A percentile compares a stretch with the other conserved stretches of the same genome.
Evolutionary conservation across 2,797 vertebrate species (phyloP).

Genomic region (Petrocephalus sullivani): DNA sequence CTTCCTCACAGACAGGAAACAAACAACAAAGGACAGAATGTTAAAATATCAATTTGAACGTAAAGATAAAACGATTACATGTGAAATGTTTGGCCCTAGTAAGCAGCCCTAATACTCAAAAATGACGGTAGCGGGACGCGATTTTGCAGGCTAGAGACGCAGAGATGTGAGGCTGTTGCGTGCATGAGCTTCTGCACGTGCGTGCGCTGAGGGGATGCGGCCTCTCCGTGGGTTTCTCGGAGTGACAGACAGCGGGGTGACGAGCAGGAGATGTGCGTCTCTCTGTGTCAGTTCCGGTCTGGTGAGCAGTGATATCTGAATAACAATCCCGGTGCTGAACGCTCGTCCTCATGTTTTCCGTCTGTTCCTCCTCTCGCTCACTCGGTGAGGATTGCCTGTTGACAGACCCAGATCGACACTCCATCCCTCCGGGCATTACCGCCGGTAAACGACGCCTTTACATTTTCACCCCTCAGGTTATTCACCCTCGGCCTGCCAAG

Average conservation of each 20-base stretch:
- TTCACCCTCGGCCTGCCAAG: neutral
- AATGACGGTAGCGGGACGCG: neutral
- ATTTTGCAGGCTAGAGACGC: neutral
- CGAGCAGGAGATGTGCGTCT: slow-evolving; percentile 71
- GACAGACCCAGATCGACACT: slow-evolving; percentile 17
- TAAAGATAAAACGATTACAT: neutral
- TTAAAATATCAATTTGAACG: neutral
- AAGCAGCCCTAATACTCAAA: neutral
- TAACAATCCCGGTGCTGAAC: slow-evolving; percentile 56
- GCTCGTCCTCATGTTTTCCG: slow-evolving; percentile 44
- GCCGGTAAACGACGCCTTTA: neutral
- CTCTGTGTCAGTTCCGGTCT: slow-evolving; percentile 71
- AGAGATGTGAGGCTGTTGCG: neutral
- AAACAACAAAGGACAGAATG: neutral
- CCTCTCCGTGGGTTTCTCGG: slow-evolving; percentile 39
- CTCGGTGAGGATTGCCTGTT: neutral
- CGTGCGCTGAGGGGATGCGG: neutral
- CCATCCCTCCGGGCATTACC: slow-evolving; percentile 24
- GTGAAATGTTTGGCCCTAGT: neutral
- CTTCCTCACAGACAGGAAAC: neutral
- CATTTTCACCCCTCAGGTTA: neutral
- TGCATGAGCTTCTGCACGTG: slow-evolving; percentile 27
- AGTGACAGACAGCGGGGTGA: slow-evolving; percentile 69
- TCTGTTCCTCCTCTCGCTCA: slow-evolving; percentile 31
- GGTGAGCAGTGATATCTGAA: slow-evolving; percentile 70